Evolutionary conservation across 1,140 invertebrate species (phyloP).

Genomic region (Euura lappo): DNA sequence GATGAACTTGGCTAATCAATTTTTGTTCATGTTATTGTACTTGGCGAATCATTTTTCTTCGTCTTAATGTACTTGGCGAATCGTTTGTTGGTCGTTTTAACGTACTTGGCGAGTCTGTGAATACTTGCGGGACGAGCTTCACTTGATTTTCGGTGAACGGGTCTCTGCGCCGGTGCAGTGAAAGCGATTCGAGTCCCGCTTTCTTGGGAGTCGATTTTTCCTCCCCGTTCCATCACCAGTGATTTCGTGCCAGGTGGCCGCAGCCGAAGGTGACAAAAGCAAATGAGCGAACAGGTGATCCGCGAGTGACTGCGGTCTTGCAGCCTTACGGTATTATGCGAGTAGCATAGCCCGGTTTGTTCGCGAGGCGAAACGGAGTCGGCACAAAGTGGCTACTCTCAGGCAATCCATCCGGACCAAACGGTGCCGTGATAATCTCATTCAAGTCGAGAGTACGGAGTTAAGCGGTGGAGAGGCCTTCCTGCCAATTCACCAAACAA

Average conservation of each 20-base stretch:
- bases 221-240: background rate
- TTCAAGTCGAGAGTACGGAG: conserved; percentile 39
- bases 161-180: background rate
- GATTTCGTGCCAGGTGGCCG: background rate
- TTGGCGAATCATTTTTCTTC: too few relatives aligned
- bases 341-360: background rate
- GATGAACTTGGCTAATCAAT: too few relatives aligned
- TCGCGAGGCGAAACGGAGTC: background rate
- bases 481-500: conserved; percentile 49
- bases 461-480: conserved; percentile 47
- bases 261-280: background rate
- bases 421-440: conserved; percentile 41
- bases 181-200: background rate
- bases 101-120: too few relatives aligned
- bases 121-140: too few relatives aligned
- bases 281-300: background rate
- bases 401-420: background rate
- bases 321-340: background rate
- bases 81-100: too few relatives aligned
- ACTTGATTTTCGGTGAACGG: background rate
- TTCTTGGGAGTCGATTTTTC: background rate
- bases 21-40: too few relatives aligned
- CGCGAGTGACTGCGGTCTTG: too few relatives aligned
- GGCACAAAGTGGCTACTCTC: background rate
- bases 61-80: too few relatives aligned